Evolutionary conservation across 2,888 invertebrate genomes (phyloP), one percentile per base, ranked within the genome.

Genomic region (Synergus gifuensis): DNA sequence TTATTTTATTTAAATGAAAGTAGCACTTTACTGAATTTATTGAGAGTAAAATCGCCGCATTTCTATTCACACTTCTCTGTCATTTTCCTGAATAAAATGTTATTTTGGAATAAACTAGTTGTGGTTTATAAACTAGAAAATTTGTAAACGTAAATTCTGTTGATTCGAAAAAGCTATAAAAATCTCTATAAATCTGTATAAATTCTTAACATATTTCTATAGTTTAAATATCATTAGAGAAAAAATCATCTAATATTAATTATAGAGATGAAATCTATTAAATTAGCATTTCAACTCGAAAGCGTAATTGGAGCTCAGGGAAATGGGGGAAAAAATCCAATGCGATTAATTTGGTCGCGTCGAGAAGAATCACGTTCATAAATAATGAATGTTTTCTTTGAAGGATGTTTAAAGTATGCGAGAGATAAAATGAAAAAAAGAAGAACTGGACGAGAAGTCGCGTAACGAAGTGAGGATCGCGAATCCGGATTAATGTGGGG

Each of bases 401-500:
- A 63, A 63, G 36, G 14, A 14, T 62, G 28, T 16, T 63, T 40
- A 63, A 36, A 63, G 36, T 63, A 28, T 36, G 36, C 36, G 36
- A 63, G 28, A 28, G 28, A 16, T 28, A 63, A 66, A 42, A 40
- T 11, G 1, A 64, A 40, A n/a, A 40, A 66, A 18, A 42, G 40
- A 40, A 16, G 4, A 42, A 18, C 11, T n/a, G 54, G 54, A 54
- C 8, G 36, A 42, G 18, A 67, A 67, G 66, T 44, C 67, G 22
- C 67, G 67, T n/a, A 60, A 60, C 22, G 60, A 22, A 60, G 60
- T 60, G 60, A 60, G 22, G 60, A 46, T 12, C 18, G 18, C 44
- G 44, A 67, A 44, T 67, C 67, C 46, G 44, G 67, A 67, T 44
- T 67, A 67, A 67, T 67, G 44, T 67, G 46, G 7, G n/a, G 67